Base-by-base conservation (phyloP, 2,113 vertebrate species). In the Hyaena hyaena region DNA sequence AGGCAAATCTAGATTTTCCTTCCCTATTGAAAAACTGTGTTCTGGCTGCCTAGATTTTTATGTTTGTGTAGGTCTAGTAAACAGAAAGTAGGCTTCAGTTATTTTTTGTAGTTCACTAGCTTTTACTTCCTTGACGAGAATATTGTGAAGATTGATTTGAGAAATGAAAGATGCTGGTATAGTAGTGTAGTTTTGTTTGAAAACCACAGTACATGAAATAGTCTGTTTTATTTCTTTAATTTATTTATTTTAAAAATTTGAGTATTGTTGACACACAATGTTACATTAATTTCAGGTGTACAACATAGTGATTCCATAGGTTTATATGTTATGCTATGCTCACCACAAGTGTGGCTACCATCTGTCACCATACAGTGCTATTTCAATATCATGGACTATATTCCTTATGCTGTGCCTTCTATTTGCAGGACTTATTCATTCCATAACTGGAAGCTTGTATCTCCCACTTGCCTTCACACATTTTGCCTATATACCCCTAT, bases 71-170 rank as follows among this genome's bases (percentile, higher is more conserved):
- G 85, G 68, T 88, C 65, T 96, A 85, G 16, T 53, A 95, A 58
- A 76, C 45, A 90, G 26, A 87, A 6, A 96, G 14, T 93, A 89
- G 35, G 12, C 17, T 74, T 82, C 24, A 63, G 19, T 73, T 17
- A 61, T 61, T 45, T 92, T 92, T 90, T 21, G 33, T 58, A 91
- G n/a, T 91, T 48, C 15, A n/a, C 45, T 86, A 65, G 33, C 90
- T 94, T 94, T 96, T 53, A 84, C 35, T 95, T 94, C 74, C 68
- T 96, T 94, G 66, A 93, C 61, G 93, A 84, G 39, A 19, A 96
- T 69, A 61, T 95, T 88, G 65, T 92, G 33, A 97, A 93, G 68
- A 88, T 93, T 79, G 86, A 28, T 94, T 89, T 68, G 66, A 93
- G 91, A 89, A 94, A 97, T 93, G 55, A 95, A 95, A 93, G 53